Conservation (phyloP, 2,113 vertebrate species). For the Aleadryas rufinucha region DNA sequence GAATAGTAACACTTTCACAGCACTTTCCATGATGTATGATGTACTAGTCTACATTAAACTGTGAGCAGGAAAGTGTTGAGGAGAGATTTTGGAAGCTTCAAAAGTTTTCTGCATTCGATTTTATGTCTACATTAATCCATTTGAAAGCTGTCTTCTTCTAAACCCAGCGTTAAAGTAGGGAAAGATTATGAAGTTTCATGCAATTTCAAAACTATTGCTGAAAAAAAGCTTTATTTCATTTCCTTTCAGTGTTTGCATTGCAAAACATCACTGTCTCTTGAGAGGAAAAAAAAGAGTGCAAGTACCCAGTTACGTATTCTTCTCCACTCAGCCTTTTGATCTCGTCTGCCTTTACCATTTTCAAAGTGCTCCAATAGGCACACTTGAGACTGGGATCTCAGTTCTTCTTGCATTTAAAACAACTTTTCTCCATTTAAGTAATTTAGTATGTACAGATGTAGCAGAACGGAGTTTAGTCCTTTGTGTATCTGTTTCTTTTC, state of each 20-base stretch:
- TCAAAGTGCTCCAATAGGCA: neutral
- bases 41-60: neutral
- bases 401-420: neutral
- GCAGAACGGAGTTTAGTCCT: neutral
- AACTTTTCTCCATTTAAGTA: neutral
- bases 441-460: neutral
- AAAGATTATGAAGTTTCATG: neutral
- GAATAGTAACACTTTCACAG: neutral
- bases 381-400: neutral
- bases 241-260: neutral
- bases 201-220: neutral
- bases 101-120: neutral
- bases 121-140: neutral
- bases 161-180: neutral
- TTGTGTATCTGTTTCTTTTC: neutral
- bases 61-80: neutral
- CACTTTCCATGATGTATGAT: neutral
- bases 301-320: neutral
- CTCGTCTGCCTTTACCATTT: neutral
- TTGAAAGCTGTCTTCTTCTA: neutral
- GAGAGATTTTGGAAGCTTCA: neutral
- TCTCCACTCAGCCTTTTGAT: neutral
- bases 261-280: neutral
- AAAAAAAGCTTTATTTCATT: neutral
- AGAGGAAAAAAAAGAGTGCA: neutral